Base-by-base conservation (phyloP, 2,797 vertebrate species). In the Pangasius macronema region DNA sequence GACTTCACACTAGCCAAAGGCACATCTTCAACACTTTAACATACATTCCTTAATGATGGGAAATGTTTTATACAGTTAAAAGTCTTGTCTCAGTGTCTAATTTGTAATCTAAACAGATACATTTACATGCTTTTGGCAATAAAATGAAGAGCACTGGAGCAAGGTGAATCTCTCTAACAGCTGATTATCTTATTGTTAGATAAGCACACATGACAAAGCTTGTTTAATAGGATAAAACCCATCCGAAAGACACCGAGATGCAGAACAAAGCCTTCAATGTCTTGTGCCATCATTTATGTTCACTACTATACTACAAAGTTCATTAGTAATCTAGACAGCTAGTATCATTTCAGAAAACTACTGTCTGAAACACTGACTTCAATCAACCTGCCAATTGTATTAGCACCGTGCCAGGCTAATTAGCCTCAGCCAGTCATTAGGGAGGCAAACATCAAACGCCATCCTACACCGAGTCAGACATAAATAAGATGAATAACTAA, bases 401-500 rank as follows among this genome's bases (percentile, higher is more conserved):
- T 82, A 85, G 51, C 55, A 27, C 86, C 87, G 84, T 88, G 84
- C 90, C 86, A 89, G 22, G 59, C 85, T 91, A 93, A 94, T 94
- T 94, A 92, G 87, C 90, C 90, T 88, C 90, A 89, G 92, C 94
- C 93, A 93, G 89, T 92, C 93, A 93, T 91, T 93, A 65, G 91
- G 92, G 89, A 92, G 90, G 91, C 91, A 92, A 87, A 91, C 88
- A 91, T 94, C 91, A 90, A 82, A 89, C 73, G 24, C 24, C 68
- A 89, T 91, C 86, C 27, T 77, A 85, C 79, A 89, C 93, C 91
- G 90, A 94, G 93, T 92, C 92, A 92, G 92, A 92, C 90, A 93
- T 88, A 92, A 91, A 92, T 88, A 36, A 86, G 85, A 85, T 93
- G 94, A 95, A 94, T 95, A 94, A 91, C 92, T 90, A 92, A 95